phyloP scores from a whole-genome alignment of 2,113 vertebrate genomes.

The Petrocephalus zakoni region DNA sequence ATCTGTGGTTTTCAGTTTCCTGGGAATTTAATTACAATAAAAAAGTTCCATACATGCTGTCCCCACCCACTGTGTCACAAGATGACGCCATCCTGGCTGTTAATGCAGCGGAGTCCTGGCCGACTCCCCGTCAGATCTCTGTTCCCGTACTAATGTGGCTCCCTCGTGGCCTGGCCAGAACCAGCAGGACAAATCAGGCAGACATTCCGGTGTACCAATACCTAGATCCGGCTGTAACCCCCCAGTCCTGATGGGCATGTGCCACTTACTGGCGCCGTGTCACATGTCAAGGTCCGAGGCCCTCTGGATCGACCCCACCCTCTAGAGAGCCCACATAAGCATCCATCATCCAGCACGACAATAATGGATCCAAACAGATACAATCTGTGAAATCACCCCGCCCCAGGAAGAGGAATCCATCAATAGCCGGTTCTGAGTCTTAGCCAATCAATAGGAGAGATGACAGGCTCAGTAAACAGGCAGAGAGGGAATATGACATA shows the following conservation, averaged over 20 bases:
- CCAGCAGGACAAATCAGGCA: background rate
- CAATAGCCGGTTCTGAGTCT: constrained; percentile 41
- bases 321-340: background rate
- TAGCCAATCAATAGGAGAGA: constrained; percentile 29
- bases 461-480: constrained; percentile 30
- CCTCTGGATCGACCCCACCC: constrained; percentile 25
- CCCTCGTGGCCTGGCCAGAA: background rate
- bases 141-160: background rate
- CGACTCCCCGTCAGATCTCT: no score
- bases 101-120: background rate
- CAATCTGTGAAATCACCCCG: constrained; percentile 34
- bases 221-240: background rate
- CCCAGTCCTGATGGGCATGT: background rate
- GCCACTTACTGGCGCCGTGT: background rate
- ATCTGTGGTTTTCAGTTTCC: background rate
- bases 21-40: background rate
- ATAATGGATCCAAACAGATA: constrained; percentile 40
- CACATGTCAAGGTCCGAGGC: background rate
- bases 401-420: constrained; percentile 35
- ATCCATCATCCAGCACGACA: constrained; percentile 25
- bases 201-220: background rate
- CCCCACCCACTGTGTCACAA: background rate
- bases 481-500: constrained; percentile 25
- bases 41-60: background rate
- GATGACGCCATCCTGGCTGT: background rate